These are phyloP conservation scores for Danio tinwini DNA, from an alignment of 2,797 vertebrate genomes.

Conservation along the genomic window DNA sequence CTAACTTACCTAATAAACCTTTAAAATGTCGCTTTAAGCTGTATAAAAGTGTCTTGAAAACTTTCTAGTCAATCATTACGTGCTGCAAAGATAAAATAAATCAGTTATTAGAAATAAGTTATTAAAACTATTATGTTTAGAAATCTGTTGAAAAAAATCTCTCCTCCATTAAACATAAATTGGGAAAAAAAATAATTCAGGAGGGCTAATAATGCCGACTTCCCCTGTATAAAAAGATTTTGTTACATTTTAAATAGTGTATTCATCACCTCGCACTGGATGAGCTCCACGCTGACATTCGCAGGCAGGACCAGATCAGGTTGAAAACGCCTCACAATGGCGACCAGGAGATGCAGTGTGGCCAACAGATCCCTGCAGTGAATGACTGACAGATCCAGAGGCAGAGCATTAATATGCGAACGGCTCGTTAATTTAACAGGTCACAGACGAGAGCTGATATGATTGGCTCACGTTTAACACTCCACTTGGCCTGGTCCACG, in stretches of 20 bases:
- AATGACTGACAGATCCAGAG: constrained; percentile 79
- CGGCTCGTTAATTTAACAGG: constrained; percentile 9
- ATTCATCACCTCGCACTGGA: constrained; percentile 82
- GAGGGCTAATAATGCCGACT: too few relatives aligned
- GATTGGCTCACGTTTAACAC: constrained; percentile 80
- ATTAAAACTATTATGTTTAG: too few relatives aligned
- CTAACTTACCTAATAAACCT: too few relatives aligned
- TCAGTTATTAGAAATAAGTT: too few relatives aligned
- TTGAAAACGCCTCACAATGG: constrained; percentile 85
- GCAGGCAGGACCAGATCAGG: constrained; percentile 82
- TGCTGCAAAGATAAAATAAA: too few relatives aligned
- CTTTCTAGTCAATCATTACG: too few relatives aligned
- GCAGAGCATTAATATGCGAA: constrained; percentile 6
- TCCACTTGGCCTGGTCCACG: constrained; percentile 82
- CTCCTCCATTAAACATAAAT: too few relatives aligned
- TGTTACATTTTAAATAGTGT: too few relatives aligned
- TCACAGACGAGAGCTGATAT: background rate
- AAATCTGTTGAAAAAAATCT: too few relatives aligned
- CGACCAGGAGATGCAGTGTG: constrained; percentile 91
- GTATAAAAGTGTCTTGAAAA: too few relatives aligned
- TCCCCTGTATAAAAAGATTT: background rate
- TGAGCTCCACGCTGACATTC: constrained; percentile 84
- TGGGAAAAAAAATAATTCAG: too few relatives aligned
- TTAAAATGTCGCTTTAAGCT: too few relatives aligned
- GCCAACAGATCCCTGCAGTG: constrained; percentile 89